phyloP scores from a whole-genome alignment of 2,113 vertebrate species.

The Albula glossodonta region DNA sequence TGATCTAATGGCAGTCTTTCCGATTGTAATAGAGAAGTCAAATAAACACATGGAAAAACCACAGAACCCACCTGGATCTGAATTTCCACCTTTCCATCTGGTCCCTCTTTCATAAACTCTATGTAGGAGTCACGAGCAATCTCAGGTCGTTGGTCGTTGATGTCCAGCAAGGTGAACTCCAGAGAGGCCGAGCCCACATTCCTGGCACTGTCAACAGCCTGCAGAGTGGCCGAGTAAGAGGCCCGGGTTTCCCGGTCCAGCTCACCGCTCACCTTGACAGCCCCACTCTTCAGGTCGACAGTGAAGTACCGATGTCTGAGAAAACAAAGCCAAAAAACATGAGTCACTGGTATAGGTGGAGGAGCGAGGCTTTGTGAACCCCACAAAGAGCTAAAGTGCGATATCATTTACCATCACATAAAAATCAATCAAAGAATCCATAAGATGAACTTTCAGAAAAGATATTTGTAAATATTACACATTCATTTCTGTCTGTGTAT shows the following conservation, averaged over 20 bases:
- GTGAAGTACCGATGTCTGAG: constrained; percentile 70
- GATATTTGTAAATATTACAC: too few species aligned
- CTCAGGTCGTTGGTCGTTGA: constrained; percentile 75
- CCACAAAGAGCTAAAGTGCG: not conserved
- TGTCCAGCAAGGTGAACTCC: constrained; percentile 77
- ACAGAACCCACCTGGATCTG: constrained; percentile 69
- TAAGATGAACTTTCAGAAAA: too few species aligned
- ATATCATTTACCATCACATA: not conserved
- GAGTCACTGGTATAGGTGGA: not conserved
- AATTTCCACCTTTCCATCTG: constrained; percentile 21
- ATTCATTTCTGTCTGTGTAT: too few species aligned
- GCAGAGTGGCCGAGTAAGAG: constrained; percentile 76
- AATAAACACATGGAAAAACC: not conserved
- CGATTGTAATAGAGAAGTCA: not conserved
- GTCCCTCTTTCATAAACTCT: constrained; percentile 74
- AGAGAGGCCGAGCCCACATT: constrained; percentile 68
- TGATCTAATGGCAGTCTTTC: too few species aligned
- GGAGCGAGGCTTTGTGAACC: not conserved
- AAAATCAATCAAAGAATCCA: not conserved
- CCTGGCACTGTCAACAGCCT: constrained; percentile 72
- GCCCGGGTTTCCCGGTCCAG: constrained; percentile 76
- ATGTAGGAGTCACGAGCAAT: constrained; percentile 70
- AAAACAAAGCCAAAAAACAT: not conserved
- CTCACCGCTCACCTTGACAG: constrained; percentile 62
- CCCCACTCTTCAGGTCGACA: constrained; percentile 64